Conservation (phyloP, 2,113 vertebrate genomes). For the Lynx canadensis region DNA sequence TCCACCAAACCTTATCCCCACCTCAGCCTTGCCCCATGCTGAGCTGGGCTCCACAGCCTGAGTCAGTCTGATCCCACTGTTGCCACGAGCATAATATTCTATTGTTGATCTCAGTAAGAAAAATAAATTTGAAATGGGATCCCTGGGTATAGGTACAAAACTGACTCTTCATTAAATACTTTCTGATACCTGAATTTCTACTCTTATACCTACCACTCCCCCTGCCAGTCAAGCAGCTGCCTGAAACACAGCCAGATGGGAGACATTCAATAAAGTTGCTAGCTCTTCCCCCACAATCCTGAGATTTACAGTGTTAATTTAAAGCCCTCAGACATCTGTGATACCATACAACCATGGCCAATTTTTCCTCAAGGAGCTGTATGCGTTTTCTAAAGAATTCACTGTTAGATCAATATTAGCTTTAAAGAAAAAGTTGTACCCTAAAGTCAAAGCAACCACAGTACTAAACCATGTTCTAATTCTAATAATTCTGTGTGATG, state of each 20-base stretch:
- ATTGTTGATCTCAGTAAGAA: conserved; percentile 53
- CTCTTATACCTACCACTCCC: conserved; percentile 9
- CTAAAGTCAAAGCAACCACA: conserved; percentile 62
- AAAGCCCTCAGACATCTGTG: conserved; percentile 78
- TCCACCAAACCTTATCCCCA: not conserved
- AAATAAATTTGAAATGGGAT: conserved; percentile 54
- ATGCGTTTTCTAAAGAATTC: conserved; percentile 75
- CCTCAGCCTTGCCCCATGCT: not conserved
- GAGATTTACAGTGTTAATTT: conserved; percentile 82
- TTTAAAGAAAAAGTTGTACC: conserved; percentile 74
- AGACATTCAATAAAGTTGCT: conserved; percentile 71
- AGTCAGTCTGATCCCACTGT: not conserved
- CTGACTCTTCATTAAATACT: conserved; percentile 53
- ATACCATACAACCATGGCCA: conserved; percentile 73
- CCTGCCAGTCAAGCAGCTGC: conserved; percentile 33
- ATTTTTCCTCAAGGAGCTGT: conserved; percentile 79
- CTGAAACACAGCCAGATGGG: conserved; percentile 64
- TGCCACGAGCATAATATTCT: not conserved
- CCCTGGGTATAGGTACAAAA: conserved; percentile 2
- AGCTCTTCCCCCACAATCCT: conserved; percentile 68
- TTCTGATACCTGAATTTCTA: conserved; percentile 51
- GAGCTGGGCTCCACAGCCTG: not conserved
- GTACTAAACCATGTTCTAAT: conserved; percentile 10
- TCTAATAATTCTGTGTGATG: conserved; percentile 38
- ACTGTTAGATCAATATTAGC: conserved; percentile 76